Percentiles rank a stretch among this genome's conserved stretches.
Evolutionary conservation across 2,888 invertebrate species (phyloP).

Genomic region (Alloscopus bannaensis): DNA sequence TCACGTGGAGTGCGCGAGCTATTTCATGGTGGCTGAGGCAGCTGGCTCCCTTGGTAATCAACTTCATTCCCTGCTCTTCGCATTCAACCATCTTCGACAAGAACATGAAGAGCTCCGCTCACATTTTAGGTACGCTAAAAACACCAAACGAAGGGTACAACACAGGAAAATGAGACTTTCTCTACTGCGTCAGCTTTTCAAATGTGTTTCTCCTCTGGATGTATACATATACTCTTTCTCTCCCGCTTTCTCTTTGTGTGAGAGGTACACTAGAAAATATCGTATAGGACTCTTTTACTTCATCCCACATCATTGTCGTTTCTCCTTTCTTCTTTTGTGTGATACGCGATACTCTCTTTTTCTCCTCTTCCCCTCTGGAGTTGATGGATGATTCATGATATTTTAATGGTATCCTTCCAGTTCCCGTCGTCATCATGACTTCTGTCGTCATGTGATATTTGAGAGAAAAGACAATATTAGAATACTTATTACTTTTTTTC

Average conservation of each 20-base stretch:
- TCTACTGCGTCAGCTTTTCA: too few relatives aligned
- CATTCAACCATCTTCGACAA: conserved; percentile 66
- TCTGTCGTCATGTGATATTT: too few relatives aligned
- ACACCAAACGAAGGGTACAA: neutral
- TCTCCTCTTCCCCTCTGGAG: conserved; percentile 18
- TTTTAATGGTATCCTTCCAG: conserved; percentile 61
- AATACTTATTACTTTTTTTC: too few relatives aligned
- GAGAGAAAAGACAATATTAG: too few relatives aligned
- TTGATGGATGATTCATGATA: conserved; percentile 60
- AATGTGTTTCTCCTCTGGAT: neutral
- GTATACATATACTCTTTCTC: neutral
- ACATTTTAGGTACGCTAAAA: conserved; percentile 67
- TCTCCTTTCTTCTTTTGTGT: conserved; percentile 36
- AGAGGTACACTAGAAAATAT: neutral
- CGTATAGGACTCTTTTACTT: neutral
- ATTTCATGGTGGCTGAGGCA: conserved; percentile 72
- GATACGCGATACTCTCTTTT: too few relatives aligned
- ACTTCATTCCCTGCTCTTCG: conserved; percentile 60
- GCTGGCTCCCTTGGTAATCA: conserved; percentile 69
- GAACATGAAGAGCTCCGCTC: conserved; percentile 68
- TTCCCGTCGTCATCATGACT: conserved; percentile 30
- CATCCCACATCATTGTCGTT: conserved; percentile 19
- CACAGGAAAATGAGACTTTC: neutral
- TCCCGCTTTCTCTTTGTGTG: neutral
- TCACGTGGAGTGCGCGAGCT: conserved; percentile 71